Percentiles rank a stretch among this genome's conserved stretches.
phyloP scores from a whole-genome alignment of 2,888 invertebrate species.

The Apotomis capreana region DNA sequence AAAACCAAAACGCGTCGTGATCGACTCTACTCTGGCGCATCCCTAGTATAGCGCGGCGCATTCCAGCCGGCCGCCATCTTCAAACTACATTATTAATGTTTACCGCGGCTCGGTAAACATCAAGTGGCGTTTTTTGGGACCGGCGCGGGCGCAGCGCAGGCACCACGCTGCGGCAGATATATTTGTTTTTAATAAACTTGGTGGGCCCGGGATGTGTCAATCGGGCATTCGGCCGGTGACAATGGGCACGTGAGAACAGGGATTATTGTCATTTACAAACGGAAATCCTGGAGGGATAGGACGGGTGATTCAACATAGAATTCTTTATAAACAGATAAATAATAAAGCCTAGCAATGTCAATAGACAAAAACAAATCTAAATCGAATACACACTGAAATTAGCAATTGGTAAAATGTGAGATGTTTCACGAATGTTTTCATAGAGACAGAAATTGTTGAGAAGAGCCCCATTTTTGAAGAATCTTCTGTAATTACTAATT shows the following conservation, averaged over 20 bases:
- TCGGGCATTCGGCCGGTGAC: slow-evolving; percentile 1
- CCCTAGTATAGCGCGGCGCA: slow-evolving; percentile 68
- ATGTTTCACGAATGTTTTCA: too few species aligned
- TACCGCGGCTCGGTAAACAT: slow-evolving; percentile 66
- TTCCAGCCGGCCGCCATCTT: slow-evolving; percentile 78
- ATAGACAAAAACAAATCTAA: too few species aligned
- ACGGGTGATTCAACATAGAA: too few species aligned
- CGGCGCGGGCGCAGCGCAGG: slow-evolving; percentile 52
- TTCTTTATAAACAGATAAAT: too few species aligned
- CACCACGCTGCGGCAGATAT: slow-evolving; percentile 40
- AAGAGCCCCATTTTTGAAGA: too few species aligned
- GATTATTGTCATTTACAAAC: slow-evolving; percentile 19
- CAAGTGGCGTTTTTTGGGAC: slow-evolving; percentile 62
- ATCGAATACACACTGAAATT: too few species aligned
- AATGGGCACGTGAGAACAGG: slow-evolving; percentile 24
- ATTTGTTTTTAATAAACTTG: slow-evolving; percentile 31
- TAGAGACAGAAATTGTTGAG: too few species aligned
- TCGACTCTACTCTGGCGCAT: slow-evolving; percentile 53
- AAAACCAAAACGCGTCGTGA: background rate
- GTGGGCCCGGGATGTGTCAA: slow-evolving; percentile 31
- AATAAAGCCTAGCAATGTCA: too few species aligned
- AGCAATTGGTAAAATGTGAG: too few species aligned
- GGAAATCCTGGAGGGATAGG: background rate
- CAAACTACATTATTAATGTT: slow-evolving; percentile 79
- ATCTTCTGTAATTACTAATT: too few species aligned